A percentile compares a stretch with the other conserved stretches of the same genome.
Evolutionary conservation across 1,140 invertebrate species (phyloP).

Genomic region (Lucilia sericata): DNA sequence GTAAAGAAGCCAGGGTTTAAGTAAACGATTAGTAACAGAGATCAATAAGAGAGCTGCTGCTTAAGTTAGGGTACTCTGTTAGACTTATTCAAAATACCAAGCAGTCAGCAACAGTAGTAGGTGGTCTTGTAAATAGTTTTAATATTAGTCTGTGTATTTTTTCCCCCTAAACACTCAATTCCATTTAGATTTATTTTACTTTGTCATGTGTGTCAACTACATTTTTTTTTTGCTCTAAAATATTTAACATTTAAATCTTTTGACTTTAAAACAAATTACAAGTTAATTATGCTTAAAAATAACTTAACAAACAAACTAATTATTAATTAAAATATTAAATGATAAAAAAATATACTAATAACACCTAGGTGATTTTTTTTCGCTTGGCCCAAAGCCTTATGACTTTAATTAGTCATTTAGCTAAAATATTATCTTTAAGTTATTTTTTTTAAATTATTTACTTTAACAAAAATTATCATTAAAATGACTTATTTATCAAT

Average conservation of each 20-base stretch:
- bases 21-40: too few relatives aligned
- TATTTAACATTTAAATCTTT: not conserved
- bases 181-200: not conserved
- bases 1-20: too few relatives aligned
- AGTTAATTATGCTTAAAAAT: not conserved
- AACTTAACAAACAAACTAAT: not conserved
- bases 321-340: not conserved
- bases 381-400: not conserved
- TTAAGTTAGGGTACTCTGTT: too few relatives aligned
- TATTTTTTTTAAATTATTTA: slow-evolving; percentile 21
- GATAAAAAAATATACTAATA: not conserved
- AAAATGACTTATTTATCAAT: slow-evolving; percentile 43
- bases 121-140: slow-evolving; percentile 12
- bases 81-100: not conserved
- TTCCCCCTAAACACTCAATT: too few relatives aligned
- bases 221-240: not conserved
- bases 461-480: slow-evolving; percentile 11
- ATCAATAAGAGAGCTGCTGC: too few relatives aligned
- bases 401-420: slow-evolving; percentile 33
- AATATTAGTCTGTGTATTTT: not conserved
- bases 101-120: slow-evolving; percentile 17
- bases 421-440: slow-evolving; percentile 21
- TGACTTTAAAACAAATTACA: not conserved
- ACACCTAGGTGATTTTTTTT: not conserved
- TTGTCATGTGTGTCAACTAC: not conserved